Conservation (phyloP, 2,113 vertebrate species). For the Megaleporinus macrocephalus region DNA sequence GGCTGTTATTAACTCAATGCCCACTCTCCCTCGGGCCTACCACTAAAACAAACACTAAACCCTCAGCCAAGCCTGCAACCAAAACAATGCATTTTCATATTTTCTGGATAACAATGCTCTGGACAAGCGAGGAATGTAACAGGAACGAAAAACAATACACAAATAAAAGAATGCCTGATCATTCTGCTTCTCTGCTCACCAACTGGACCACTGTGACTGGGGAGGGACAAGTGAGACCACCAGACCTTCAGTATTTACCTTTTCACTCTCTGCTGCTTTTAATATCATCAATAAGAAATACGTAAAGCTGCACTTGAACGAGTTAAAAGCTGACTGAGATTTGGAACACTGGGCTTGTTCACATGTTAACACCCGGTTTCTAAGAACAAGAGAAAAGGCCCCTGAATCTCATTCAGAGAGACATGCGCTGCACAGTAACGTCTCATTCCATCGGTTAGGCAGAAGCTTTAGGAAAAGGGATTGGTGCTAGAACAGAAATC, state of each 20-base stretch:
- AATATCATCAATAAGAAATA: too few species aligned
- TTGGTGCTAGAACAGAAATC: conserved; percentile 27
- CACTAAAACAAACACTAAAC: not conserved
- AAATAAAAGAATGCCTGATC: too few species aligned
- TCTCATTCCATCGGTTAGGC: not conserved
- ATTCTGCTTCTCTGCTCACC: too few species aligned
- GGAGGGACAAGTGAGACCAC: too few species aligned
- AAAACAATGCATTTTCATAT: not conserved
- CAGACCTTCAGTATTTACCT: not conserved
- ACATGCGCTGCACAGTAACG: not conserved
- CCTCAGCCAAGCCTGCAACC: not conserved
- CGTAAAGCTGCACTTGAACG: not conserved
- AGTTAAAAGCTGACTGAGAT: not conserved
- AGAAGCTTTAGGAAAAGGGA: not conserved
- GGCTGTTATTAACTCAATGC: conserved; percentile 27
- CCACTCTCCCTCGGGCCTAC: conserved; percentile 1
- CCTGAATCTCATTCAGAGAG: not conserved
- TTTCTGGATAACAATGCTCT: not conserved
- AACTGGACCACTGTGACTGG: too few species aligned
- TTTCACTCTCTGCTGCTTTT: not conserved
- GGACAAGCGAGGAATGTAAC: too few species aligned
- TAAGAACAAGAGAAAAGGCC: not conserved
- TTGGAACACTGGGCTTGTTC: too few species aligned
- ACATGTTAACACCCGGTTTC: too few species aligned
- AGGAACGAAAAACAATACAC: not conserved